Conservation (phyloP, 1,140 invertebrate genomes). For the Polypedilum vanderplanki region DNA sequence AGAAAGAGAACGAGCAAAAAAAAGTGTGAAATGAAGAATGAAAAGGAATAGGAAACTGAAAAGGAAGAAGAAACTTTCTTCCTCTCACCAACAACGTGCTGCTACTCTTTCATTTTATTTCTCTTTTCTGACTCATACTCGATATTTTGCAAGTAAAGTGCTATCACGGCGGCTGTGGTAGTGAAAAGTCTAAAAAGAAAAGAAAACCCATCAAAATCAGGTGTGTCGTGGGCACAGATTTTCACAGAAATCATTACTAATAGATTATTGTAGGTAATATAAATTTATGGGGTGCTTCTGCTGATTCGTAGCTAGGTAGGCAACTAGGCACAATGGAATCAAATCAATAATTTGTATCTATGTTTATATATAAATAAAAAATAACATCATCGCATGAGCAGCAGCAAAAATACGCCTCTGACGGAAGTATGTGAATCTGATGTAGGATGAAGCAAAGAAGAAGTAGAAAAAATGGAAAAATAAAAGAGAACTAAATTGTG, state of each 20-base stretch:
- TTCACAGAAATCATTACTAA: not conserved
- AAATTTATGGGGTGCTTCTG: conserved; percentile 5
- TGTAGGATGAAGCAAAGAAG: conserved; percentile 8
- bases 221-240: conserved; percentile 16
- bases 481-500: conserved; percentile 24
- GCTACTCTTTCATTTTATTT: not conserved
- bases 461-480: conserved; percentile 2
- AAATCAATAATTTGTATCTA: not conserved
- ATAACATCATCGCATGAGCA: not conserved
- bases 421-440: not conserved
- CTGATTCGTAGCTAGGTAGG: not conserved
- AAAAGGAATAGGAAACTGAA: conserved; percentile 12
- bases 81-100: not conserved
- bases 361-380: not conserved
- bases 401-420: not conserved
- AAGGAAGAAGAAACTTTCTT: not conserved
- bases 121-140: not conserved
- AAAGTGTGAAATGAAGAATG: not conserved
- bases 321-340: not conserved
- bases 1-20: not conserved
- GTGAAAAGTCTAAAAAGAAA: not conserved
- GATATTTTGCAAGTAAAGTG: not conserved
- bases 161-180: too few species aligned
- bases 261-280: conserved; percentile 19
- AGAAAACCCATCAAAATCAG: conserved; percentile 17